Percentiles rank a stretch among this genome's conserved stretches.
These are phyloP conservation scores for Sebastes taczanowskii DNA, from an alignment of 2,797 vertebrate genomes.

Conservation along the genomic window DNA sequence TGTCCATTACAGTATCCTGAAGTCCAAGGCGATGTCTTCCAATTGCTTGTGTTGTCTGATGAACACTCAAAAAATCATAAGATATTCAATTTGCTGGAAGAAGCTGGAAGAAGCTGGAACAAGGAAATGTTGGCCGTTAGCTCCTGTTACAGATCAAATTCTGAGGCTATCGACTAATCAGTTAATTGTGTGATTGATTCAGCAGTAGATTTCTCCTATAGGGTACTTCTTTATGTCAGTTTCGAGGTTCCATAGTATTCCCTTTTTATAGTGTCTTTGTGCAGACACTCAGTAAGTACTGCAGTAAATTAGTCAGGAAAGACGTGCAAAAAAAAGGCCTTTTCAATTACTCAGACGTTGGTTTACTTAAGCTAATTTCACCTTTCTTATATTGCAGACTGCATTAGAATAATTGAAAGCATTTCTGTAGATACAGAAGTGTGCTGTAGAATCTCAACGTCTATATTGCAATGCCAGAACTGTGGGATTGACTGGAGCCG, in stretches of 20 bases:
- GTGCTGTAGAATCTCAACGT: constrained; percentile 22
- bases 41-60: neutral
- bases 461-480: constrained; percentile 11
- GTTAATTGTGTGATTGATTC: too few relatives aligned
- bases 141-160: neutral
- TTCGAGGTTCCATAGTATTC: neutral
- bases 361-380: constrained; percentile 42
- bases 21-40: neutral
- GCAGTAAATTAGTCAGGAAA: constrained; percentile 28
- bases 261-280: constrained; percentile 4
- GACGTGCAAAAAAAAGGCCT: constrained; percentile 2
- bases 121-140: neutral
- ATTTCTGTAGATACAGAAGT: constrained; percentile 25
- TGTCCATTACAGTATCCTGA: neutral
- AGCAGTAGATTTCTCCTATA: neutral
- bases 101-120: neutral
- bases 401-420: constrained; percentile 54
- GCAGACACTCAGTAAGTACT: neutral
- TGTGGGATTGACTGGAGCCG: constrained; percentile 35
- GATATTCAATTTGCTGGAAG: too few relatives aligned
- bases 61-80: too few relatives aligned
- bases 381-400: constrained; percentile 29
- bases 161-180: too few relatives aligned
- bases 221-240: neutral
- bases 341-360: constrained; percentile 23